These are phyloP conservation scores for Liposcelis brunnea DNA, from an alignment of 2,888 invertebrate genomes.

Conservation along the genomic window DNA sequence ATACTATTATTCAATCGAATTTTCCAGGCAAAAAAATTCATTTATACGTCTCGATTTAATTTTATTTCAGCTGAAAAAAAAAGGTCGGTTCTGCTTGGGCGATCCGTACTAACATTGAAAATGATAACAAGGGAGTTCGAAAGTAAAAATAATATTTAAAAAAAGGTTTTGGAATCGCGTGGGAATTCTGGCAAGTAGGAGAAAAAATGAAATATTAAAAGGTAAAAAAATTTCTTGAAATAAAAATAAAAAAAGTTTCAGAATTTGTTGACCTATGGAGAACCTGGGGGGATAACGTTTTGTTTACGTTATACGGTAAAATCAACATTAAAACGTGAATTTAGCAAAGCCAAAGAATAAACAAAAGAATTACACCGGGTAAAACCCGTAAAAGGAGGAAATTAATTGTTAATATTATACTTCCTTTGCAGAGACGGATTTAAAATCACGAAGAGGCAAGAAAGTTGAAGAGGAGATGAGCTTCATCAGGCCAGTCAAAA, in stretches of 20 bases:
- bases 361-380: too few relatives aligned
- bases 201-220: neutral
- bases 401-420: too few relatives aligned
- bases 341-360: constrained; percentile 19
- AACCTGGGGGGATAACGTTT: neutral
- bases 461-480: too few relatives aligned
- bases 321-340: constrained; percentile 10
- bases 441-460: too few relatives aligned
- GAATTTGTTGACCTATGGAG: neutral
- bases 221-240: constrained; percentile 4
- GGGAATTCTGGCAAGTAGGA: constrained; percentile 4
- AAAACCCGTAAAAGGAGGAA: too few relatives aligned
- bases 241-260: neutral
- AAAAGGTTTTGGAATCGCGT: neutral
- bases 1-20: too few relatives aligned
- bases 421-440: too few relatives aligned
- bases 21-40: too few relatives aligned
- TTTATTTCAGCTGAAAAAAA: too few relatives aligned
- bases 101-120: constrained; percentile 4
- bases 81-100: too few relatives aligned
- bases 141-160: constrained; percentile 1
- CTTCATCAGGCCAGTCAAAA: too few relatives aligned
- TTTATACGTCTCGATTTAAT: too few relatives aligned
- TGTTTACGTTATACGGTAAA: neutral
- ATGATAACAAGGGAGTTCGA: constrained; percentile 1